Evolutionary conservation across 2,888 invertebrate genomes (phyloP).

Genomic region (Calameuta filiformis): DNA sequence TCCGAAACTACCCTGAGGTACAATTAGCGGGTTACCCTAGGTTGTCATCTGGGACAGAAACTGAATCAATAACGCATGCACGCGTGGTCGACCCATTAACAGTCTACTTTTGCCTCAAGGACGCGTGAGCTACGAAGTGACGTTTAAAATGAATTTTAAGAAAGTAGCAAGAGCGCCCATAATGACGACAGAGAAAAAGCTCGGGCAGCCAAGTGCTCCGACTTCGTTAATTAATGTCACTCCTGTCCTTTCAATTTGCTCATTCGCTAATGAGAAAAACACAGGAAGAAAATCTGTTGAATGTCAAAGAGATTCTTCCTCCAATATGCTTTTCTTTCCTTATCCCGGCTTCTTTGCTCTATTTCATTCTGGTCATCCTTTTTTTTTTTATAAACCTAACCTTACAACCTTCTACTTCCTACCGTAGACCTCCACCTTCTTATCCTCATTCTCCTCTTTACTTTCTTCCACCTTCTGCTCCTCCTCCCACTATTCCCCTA

Average conservation of each 20-base stretch:
- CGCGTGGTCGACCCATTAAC: constrained; percentile 51
- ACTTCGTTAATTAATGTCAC: background rate
- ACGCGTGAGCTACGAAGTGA: background rate
- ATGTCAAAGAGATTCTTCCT: background rate
- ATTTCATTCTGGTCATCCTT: background rate
- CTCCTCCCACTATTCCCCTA: background rate
- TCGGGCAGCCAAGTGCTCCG: background rate
- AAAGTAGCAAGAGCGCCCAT: background rate
- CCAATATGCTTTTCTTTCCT: background rate
- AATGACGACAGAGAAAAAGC: background rate
- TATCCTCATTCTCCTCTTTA: background rate
- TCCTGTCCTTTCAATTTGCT: background rate
- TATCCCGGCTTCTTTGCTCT: background rate
- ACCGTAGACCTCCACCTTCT: background rate
- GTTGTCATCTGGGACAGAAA: constrained; percentile 53
- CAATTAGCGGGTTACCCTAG: constrained; percentile 55
- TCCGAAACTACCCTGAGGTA: constrained; percentile 37
- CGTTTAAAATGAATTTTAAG: background rate
- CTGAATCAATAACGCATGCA: constrained; percentile 55
- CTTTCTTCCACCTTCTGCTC: background rate
- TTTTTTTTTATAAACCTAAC: background rate
- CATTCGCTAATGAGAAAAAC: background rate
- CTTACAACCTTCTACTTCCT: background rate
- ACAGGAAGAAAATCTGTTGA: background rate
- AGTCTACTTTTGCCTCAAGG: background rate